Percentiles rank a stretch among this genome's conserved stretches.
These are phyloP conservation scores for Gambusia holbrooki DNA, from an alignment of 2,113 vertebrate genomes.

Conservation along the genomic window DNA sequence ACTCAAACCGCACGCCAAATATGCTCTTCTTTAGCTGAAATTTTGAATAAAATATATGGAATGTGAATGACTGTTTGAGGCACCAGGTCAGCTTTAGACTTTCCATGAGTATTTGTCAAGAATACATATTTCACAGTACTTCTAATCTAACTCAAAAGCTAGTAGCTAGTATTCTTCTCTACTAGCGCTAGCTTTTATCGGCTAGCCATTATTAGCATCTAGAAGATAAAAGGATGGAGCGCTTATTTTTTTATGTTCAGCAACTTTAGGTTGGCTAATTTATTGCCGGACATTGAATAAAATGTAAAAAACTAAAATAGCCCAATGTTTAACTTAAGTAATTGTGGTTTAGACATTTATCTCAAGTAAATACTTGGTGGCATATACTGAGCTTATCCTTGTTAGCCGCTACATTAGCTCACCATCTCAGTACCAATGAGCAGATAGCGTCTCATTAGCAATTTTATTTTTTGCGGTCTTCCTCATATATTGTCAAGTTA, in stretches of 20 bases:
- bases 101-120: not conserved
- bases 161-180: conserved; percentile 37
- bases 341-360: conserved; percentile 7
- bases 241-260: not conserved
- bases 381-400: conserved; percentile 46
- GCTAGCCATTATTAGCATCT: conserved; percentile 28
- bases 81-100: not conserved
- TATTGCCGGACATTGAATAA: not conserved
- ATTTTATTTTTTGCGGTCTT: not conserved
- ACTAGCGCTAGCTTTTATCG: conserved; percentile 8
- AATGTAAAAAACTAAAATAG: not conserved
- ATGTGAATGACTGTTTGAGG: not conserved
- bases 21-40: not conserved
- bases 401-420: conserved; percentile 58
- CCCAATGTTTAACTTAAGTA: not conserved
- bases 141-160: conserved; percentile 17
- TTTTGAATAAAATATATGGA: not conserved
- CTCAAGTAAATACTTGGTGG: conserved; percentile 43
- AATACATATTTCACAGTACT: not conserved
- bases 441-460: conserved; percentile 12
- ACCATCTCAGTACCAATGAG: conserved; percentile 11
- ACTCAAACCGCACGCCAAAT: conserved; percentile 2
- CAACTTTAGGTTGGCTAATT: fast-evolving
- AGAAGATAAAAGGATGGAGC: conserved; percentile 26
- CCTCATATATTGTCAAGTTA: fast-evolving